Evolutionary conservation across 2,888 invertebrate genomes (phyloP).

Genomic region (Pocota personata): DNA sequence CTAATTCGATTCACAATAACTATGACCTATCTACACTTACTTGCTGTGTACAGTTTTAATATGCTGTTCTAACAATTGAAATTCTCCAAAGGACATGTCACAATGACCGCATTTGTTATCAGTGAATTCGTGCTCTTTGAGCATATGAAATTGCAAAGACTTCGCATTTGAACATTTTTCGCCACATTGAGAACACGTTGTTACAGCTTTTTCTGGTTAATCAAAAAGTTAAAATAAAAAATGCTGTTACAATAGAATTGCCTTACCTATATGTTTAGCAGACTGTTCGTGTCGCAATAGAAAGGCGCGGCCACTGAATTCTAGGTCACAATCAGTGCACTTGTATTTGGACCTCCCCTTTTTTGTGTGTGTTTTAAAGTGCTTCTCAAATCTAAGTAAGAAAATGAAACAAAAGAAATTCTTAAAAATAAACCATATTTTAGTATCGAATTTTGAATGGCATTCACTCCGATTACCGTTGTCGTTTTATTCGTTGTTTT

Average conservation of each 20-base stretch:
- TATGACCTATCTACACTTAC: background rate
- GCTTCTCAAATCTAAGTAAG: slow-evolving; percentile 37
- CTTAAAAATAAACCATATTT: too few relatives aligned
- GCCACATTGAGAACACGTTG: slow-evolving; percentile 34
- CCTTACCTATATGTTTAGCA: slow-evolving; percentile 40
- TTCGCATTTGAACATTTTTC: slow-evolving; percentile 78
- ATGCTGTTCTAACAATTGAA: background rate
- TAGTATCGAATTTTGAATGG: too few relatives aligned
- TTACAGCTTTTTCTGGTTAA: slow-evolving; percentile 73
- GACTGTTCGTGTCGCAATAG: slow-evolving; percentile 33
- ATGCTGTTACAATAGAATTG: background rate
- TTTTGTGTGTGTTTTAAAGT: background rate
- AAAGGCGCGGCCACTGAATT: background rate
- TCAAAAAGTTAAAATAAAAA: slow-evolving; percentile 40
- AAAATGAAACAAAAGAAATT: background rate
- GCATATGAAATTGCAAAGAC: slow-evolving; percentile 79
- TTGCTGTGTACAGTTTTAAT: background rate
- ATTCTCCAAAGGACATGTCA: background rate
- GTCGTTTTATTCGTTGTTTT: too few relatives aligned
- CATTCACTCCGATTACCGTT: background rate
- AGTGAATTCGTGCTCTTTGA: slow-evolving; percentile 79
- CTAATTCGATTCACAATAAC: too few relatives aligned
- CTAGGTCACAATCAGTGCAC: slow-evolving; percentile 44
- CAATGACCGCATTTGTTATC: slow-evolving; percentile 67
- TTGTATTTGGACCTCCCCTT: slow-evolving; percentile 7